These are phyloP conservation scores for Melitaea athalia DNA, from an alignment of 2,888 invertebrate species.

Conservation along the genomic window DNA sequence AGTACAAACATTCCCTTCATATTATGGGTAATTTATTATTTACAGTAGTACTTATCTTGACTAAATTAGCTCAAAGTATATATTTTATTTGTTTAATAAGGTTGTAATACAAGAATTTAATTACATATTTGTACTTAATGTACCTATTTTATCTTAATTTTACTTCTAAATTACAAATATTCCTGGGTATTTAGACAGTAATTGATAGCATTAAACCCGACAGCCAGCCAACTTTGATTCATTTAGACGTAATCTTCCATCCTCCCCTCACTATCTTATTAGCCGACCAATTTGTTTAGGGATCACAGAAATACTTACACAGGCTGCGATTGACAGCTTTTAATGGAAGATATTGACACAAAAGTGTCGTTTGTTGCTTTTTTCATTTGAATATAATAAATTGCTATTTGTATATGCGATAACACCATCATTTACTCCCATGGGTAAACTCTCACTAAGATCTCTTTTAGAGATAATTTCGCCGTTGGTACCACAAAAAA, in stretches of 20 bases:
- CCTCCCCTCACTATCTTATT: conserved; percentile 70
- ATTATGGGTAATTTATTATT: too few species aligned
- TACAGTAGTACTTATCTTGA: too few species aligned
- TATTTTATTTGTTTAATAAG: neutral
- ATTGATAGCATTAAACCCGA: conserved; percentile 55
- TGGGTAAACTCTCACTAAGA: too few species aligned
- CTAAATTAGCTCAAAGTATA: too few species aligned
- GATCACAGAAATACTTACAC: conserved; percentile 64
- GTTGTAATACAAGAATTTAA: neutral
- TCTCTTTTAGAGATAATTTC: too few species aligned
- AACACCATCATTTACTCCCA: too few species aligned
- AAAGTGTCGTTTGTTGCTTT: neutral
- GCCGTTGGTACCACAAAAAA: too few species aligned
- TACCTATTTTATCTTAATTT: neutral
- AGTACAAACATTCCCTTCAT: too few species aligned
- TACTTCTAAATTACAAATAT: conserved; percentile 11
- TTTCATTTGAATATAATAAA: too few species aligned
- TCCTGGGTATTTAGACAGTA: conserved; percentile 35
- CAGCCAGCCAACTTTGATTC: conserved; percentile 62
- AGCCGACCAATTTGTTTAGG: conserved; percentile 72
- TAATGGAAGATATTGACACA: conserved; percentile 18
- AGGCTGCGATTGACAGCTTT: conserved; percentile 49
- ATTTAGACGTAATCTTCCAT: conserved; percentile 66
- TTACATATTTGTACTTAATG: neutral
- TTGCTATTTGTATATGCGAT: too few species aligned